Base-by-base conservation (phyloP, 2,797 vertebrate genomes). In the Chrosomus eos region DNA sequence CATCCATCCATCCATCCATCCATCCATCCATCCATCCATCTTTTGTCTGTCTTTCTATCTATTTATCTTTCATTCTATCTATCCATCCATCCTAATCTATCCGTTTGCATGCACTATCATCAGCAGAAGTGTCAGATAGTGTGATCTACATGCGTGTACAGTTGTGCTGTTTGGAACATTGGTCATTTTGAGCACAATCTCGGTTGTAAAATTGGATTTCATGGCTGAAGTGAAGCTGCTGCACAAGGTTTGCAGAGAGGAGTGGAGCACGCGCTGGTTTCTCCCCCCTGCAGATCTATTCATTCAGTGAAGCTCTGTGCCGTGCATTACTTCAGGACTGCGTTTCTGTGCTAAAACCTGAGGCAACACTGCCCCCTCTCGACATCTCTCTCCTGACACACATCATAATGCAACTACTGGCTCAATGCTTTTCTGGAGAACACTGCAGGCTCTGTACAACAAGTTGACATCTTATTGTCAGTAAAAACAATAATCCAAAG, bases 361-460 rank as follows among this genome's bases (percentile, higher is more conserved):
- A 92, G 89, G 36, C 94, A 93, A 95, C 93, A 95, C 87, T 95
- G 94, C 94, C 95, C 95, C 93, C 95, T 95, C 79, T 95, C 90
- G 95, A 92, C 23, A 31, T 14, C 74, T 70, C 78, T 13, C 7
- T 84, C 18, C 14, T 19, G 58, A 85, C 86, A 89, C 88, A 75
- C 60, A 64, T 3, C 16, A 28, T 19, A 1, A 33, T 16, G 48
- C 31, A 58, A 38, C 51, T 36, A 36, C 19, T 74, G 45, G 51
- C 10, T 33, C 45, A 33, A 13, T 13, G 3, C 11, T 53, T 7
- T 31, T 2, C 5, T 33, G 72, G 10, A 23, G 48, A 23, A 36
- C 28, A 23, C 71, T 11, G 13, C 2, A 21, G 28, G 10, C 28
- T 74, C 28, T 33, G 26, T 53, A 23, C 48, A 21, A 2, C 1